Base-by-base conservation (phyloP, 2,797 vertebrate genomes). In the Sorex maritimensis region DNA sequence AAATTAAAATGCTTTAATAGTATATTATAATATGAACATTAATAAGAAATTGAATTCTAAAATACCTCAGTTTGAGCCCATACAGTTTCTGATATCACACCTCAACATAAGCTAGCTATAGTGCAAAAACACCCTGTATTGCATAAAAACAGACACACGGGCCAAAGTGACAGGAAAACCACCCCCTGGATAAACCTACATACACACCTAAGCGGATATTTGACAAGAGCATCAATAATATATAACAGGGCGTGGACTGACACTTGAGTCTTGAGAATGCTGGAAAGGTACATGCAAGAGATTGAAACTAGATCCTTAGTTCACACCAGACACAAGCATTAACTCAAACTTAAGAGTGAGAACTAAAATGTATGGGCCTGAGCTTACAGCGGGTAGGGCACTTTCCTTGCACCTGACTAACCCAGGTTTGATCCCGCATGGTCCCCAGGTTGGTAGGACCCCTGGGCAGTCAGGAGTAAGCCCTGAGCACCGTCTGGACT, bases 21-120 rank as follows among this genome's bases (percentile, higher is more conserved):
- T 69, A 63, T 75, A 86, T 71, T 44, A 68, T 26, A 65, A 71
- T 24, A n/a, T 55, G 52, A 28, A 87, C 44, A 10, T 7, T 58
- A 77, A 68, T 91, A 81, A 81, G 65, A 80, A 92, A 46, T 17
- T 0, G 14, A 81, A 93, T 21, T 23, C 34, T 11, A 55, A 55
- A 65, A 65, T 14, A 30, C 1, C 21, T 87, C 24, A 26, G 3
- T 80, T 52, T 61, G 46, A 74, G 24, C 15, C 19, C 24, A 38
- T 74, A 6, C 2, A 38, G 17, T 21, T 68, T 17, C 34, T 21
- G 7, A 46, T 19, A 69, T 74, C 49, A 14, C 30, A 68, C 49
- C n/a, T 19, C 61, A 61, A 30, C 38, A 88, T 78, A 68, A 17
- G 26, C 26, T 67, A 58, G 46, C 52, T 81, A 61, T 5, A 63